Evolutionary conservation across 2,113 vertebrate genomes (phyloP).

Genomic region (Oxyura jamaicensis): DNA sequence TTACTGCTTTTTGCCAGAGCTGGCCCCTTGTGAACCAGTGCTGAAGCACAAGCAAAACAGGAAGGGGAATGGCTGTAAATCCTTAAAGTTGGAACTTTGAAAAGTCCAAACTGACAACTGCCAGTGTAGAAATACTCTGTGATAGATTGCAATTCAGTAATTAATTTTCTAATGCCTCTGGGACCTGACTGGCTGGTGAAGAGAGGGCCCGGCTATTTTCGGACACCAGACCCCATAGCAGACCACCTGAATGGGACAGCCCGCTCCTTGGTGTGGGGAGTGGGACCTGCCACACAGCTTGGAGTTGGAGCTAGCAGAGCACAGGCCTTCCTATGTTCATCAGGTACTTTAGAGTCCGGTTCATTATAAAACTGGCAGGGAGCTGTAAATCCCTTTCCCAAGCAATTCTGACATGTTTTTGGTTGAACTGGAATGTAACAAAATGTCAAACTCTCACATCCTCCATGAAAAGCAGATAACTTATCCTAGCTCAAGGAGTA

Average conservation of each 20-base stretch:
- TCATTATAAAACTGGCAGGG: background rate
- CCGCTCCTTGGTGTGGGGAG: fast-evolving
- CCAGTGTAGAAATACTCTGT: background rate
- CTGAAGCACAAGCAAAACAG: background rate
- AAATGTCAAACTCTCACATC: background rate
- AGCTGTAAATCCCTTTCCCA: background rate
- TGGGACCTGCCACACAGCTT: fast-evolving
- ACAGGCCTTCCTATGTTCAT: background rate
- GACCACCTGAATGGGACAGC: no score
- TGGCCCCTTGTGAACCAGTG: background rate
- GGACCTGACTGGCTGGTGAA: background rate
- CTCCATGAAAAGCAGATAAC: background rate
- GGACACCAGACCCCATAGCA: background rate
- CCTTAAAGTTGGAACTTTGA: background rate
- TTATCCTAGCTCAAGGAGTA: background rate
- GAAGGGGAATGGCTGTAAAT: background rate
- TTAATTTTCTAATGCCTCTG: background rate
- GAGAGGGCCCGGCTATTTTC: background rate
- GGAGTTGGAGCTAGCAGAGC: background rate
- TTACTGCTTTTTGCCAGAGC: background rate
- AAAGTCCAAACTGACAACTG: background rate
- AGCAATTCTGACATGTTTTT: background rate
- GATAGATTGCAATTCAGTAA: background rate
- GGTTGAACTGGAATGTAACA: background rate
- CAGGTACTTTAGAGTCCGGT: background rate